Conservation (phyloP, 2,797 vertebrate genomes). For the Sitta carolinensis region DNA sequence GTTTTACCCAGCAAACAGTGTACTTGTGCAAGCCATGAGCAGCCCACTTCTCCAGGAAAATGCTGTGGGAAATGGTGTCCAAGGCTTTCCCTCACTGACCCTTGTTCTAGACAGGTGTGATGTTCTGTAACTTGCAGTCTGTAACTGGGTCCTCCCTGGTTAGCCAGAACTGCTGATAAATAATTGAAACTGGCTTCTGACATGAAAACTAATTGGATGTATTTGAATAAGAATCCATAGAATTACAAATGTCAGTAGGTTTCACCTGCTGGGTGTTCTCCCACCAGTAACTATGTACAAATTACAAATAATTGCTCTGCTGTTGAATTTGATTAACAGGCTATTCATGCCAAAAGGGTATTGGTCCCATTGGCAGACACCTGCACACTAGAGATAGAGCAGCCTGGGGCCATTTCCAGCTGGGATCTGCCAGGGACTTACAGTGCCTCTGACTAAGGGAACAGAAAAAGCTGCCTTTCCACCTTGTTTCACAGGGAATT, state of each 20-base stretch:
- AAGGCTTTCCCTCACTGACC: background rate
- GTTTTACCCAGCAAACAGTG: background rate
- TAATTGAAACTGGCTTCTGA: background rate
- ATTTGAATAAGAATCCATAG: background rate
- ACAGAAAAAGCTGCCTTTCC: background rate
- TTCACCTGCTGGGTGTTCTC: background rate
- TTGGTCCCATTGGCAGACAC: constrained; percentile 11
- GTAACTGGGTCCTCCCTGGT: no score
- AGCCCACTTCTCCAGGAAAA: background rate
- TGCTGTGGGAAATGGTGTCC: background rate
- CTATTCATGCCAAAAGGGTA: background rate
- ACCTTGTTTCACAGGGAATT: background rate
- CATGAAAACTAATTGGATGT: background rate
- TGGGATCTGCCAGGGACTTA: background rate
- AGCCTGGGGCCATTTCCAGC: background rate
- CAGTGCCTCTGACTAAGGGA: background rate
- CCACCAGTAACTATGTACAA: background rate
- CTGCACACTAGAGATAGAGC: background rate
- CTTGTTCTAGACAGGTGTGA: background rate
- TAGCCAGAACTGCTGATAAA: background rate
- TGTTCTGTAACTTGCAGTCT: background rate
- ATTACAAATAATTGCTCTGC: background rate
- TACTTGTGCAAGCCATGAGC: background rate
- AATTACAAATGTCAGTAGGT: background rate
- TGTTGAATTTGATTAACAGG: constrained; percentile 1